A percentile compares a stretch with the other conserved stretches of the same genome.
Conservation (phyloP, 2,797 vertebrate species). For the Mus spretus region DNA sequence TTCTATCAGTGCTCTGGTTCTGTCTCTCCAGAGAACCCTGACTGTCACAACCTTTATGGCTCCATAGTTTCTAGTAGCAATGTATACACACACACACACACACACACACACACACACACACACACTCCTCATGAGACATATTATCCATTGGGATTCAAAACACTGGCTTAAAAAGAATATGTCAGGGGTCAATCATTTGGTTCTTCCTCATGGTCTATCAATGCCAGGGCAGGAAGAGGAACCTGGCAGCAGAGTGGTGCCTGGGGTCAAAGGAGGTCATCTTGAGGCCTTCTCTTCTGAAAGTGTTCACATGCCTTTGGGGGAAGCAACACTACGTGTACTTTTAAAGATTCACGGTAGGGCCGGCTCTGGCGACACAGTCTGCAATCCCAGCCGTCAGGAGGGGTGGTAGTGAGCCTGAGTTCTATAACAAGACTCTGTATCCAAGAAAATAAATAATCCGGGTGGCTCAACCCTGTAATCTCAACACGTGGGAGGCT, state of each 20-base stretch:
- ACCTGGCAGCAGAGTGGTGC: neutral
- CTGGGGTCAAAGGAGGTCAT: neutral
- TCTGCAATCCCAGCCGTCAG: neutral
- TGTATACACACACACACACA: too few relatives aligned
- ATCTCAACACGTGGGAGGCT: neutral
- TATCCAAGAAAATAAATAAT: neutral
- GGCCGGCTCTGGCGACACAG: neutral
- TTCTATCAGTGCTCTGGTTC: neutral
- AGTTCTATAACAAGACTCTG: neutral
- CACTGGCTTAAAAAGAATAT: neutral
- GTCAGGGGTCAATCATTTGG: neutral
- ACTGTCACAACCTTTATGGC: neutral
- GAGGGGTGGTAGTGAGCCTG: neutral
- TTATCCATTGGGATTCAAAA: neutral
- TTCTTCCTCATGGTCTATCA: neutral
- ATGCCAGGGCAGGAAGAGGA: neutral
- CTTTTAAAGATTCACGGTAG: neutral
- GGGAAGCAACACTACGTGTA: neutral
- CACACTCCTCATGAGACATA: neutral
- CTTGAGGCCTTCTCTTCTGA: neutral
- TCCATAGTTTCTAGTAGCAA: neutral
- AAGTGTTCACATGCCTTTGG: neutral
- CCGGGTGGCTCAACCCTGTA: neutral
- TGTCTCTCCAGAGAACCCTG: neutral
- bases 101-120: too few relatives aligned